Base-by-base conservation (phyloP, 2,888 invertebrate genomes). In the Galerucella calmariensis region DNA sequence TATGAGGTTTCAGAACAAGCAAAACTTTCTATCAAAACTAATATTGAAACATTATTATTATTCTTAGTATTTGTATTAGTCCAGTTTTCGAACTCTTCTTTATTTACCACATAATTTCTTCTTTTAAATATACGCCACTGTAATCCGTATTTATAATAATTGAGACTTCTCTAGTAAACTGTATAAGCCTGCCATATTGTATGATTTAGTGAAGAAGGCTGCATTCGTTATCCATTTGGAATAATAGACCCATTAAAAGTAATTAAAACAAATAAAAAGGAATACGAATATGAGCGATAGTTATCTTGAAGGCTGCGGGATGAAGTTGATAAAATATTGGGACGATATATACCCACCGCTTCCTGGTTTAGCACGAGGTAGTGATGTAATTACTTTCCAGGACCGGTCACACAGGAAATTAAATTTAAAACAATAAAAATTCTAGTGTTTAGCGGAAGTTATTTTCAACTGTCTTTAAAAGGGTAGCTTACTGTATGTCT, bases 241-340 rank as follows among this genome's bases (percentile, higher is more conserved):
- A 82, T 80, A 81, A 82, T 81, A 77, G 80, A 79, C 81, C 80
- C 78, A 82, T 82, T 82, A 82, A 76, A 76, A 73, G 79, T 80
- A 81, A 82, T 82, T 82, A 82, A 80, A 81, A 61, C 35, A 27
- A 61, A 61, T 61, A 61, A 61, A 35, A 35, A 27, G 61, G 8
- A 61, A 61, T 61, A 61, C 27, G 14, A 35, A 61, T 35, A 35
- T 61, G 61, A 35, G 35, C 35, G 61, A 61, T 61, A 35, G 35
- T 35, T 5, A 61, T 61, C 35, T 14, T 14, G 35, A 61, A 61
- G 61, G 35, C 27, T 61, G 61, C 35, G 61, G 61, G 61, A 61
- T 35, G 9, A 27, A 27, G 35, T 35, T n/a, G 56, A 56, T 56
- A 56, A 56, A 56, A 56, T 56, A 56, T 56, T 56, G 16, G 56